These are phyloP conservation scores for Phyllostomus discolor DNA, from an alignment of 2,113 vertebrate species.

Conservation along the genomic window DNA sequence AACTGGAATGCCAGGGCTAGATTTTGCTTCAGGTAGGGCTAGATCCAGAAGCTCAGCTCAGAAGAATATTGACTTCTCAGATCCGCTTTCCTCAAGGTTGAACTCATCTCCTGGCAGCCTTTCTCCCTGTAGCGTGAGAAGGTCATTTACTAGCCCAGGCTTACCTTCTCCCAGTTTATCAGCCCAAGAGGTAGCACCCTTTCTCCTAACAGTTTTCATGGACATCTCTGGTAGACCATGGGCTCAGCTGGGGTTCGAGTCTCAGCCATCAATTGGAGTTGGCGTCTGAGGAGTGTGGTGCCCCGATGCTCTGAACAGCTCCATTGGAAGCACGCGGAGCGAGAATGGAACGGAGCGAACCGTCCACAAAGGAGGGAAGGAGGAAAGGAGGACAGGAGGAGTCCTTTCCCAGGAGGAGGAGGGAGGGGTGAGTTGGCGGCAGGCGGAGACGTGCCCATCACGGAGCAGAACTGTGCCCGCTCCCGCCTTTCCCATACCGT, in stretches of 20 bases:
- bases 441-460: neutral
- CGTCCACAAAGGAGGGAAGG: rapidly evolving
- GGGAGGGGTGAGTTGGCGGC: rapidly evolving
- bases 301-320: neutral
- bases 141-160: neutral
- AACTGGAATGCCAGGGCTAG: neutral
- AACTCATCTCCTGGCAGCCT: neutral
- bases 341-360: neutral
- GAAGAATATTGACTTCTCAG: neutral
- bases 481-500: rapidly evolving
- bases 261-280: too few relatives aligned
- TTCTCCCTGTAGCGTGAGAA: neutral
- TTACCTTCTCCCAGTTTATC: neutral
- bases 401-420: neutral
- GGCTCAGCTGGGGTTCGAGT: neutral
- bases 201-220: neutral
- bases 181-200: neutral
- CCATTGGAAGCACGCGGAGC: neutral
- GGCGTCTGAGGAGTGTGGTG: neutral
- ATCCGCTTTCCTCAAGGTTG: neutral
- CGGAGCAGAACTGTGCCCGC: neutral
- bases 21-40: neutral
- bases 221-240: rapidly evolving
- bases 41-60: neutral
- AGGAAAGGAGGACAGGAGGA: too few relatives aligned